Evolutionary conservation across 2,113 vertebrate species (phyloP).

Genomic region (Chroicocephalus ridibundus): DNA sequence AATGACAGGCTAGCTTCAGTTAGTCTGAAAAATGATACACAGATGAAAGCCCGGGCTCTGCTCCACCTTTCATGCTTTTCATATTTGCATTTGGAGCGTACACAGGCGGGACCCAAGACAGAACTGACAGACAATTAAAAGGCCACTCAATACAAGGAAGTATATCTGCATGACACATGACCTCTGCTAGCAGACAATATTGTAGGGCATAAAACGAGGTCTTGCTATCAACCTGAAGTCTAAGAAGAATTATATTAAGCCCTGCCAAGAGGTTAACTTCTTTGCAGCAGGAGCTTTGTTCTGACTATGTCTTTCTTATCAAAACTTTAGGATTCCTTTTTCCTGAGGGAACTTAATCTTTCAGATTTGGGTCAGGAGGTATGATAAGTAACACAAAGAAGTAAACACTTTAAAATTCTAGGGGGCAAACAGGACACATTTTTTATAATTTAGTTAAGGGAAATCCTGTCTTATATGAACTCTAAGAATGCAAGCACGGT

Average conservation of each 20-base stretch:
- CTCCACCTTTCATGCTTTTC: slow-evolving; percentile 87
- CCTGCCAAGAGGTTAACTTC: slow-evolving; percentile 64
- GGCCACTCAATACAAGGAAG: slow-evolving; percentile 81
- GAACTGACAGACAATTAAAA: slow-evolving; percentile 88
- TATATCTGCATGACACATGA: slow-evolving; percentile 81
- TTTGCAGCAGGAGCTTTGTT: slow-evolving; percentile 22
- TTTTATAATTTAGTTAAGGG: neutral
- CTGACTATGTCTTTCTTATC: neutral
- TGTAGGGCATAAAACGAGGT: slow-evolving; percentile 78
- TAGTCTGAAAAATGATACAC: slow-evolving; percentile 82
- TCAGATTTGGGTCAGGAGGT: slow-evolving; percentile 25
- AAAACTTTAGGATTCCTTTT: slow-evolving; percentile 26
- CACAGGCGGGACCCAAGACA: slow-evolving; percentile 79
- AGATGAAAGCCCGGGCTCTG: slow-evolving; percentile 83
- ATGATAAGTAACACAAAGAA: slow-evolving; percentile 22
- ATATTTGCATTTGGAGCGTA: slow-evolving; percentile 83
- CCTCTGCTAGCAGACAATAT: slow-evolving; percentile 76
- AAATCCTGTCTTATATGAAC: neutral
- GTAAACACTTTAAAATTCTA: slow-evolving; percentile 42
- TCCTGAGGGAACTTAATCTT: slow-evolving; percentile 28
- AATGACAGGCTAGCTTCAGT: slow-evolving; percentile 79
- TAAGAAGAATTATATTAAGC: slow-evolving; percentile 74
- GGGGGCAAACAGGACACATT: neutral
- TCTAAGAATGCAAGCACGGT: neutral
- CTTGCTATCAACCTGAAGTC: slow-evolving; percentile 80